Percentiles rank a stretch among this genome's conserved stretches.
Conservation (phyloP, 2,113 vertebrate species). For the Callopanchax toddi region DNA sequence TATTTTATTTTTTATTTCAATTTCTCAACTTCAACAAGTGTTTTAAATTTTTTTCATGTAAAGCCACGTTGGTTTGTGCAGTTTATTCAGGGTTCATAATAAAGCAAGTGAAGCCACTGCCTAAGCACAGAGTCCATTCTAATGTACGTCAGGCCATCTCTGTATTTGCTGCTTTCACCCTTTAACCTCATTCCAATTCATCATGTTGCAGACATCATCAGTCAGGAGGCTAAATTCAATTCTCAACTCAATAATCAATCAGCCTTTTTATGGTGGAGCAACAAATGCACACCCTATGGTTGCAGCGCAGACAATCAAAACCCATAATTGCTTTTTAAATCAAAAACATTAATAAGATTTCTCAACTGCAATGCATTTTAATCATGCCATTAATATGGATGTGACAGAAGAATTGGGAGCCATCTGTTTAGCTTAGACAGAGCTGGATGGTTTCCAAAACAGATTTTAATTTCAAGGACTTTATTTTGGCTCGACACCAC, state of each 20-base stretch:
- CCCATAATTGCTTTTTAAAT: conserved; percentile 82
- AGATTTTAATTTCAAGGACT: conserved; percentile 64
- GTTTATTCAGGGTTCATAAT: too few species aligned
- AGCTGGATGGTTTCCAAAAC: conserved; percentile 60
- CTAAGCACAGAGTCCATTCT: neutral
- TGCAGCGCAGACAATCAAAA: conserved; percentile 79
- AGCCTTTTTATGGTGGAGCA: conserved; percentile 53
- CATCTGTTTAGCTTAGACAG: conserved; percentile 73
- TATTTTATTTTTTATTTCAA: too few species aligned
- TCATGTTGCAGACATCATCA: too few species aligned
- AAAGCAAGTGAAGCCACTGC: too few species aligned
- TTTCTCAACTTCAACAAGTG: too few species aligned
- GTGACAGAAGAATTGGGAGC: conserved; percentile 67
- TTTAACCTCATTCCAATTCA: conserved; percentile 18
- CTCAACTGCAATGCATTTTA: conserved; percentile 77
- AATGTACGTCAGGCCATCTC: conserved; percentile 1
- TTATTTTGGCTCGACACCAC: conserved; percentile 62
- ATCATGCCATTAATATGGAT: conserved; percentile 81
- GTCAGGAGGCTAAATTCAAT: conserved; percentile 66
- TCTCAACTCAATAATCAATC: conserved; percentile 68
- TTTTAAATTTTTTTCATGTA: too few species aligned
- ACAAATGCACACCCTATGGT: conserved; percentile 47
- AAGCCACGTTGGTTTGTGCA: too few species aligned
- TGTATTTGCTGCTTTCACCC: conserved; percentile 16
- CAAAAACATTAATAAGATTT: conserved; percentile 78